Conservation (phyloP, 2,797 vertebrate species). For the Cygnus olor region DNA sequence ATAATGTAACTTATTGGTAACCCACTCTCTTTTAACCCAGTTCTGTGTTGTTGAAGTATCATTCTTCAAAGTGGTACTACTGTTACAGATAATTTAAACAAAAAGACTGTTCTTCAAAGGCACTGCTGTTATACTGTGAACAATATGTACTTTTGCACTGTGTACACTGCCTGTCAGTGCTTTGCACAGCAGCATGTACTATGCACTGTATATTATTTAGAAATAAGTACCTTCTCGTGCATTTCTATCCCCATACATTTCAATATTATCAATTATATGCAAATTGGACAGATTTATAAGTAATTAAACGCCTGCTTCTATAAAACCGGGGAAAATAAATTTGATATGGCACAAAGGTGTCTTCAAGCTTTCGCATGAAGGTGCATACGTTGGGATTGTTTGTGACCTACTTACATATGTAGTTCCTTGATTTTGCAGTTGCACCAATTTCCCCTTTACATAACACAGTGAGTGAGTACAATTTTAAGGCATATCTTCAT, state of each 20-base stretch:
- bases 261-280: neutral
- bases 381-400: neutral
- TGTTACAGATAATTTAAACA: conserved; percentile 38
- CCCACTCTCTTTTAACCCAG: neutral
- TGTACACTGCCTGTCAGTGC: neutral
- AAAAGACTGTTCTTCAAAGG: neutral
- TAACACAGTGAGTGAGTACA: neutral
- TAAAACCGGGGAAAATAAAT: neutral
- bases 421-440: neutral
- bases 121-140: neutral
- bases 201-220: neutral
- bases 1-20: neutral
- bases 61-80: neutral
- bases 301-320: neutral
- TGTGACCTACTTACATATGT: neutral
- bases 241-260: neutral
- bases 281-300: neutral
- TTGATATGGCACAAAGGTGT: neutral
- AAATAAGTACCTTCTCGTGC: neutral
- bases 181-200: neutral
- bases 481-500: neutral
- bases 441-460: neutral
- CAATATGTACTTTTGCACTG: neutral
- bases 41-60: neutral
- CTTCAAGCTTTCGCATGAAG: neutral